Evolutionary conservation across 1,140 invertebrate genomes (phyloP).

Genomic region (Drosophila kanapiae): DNA sequence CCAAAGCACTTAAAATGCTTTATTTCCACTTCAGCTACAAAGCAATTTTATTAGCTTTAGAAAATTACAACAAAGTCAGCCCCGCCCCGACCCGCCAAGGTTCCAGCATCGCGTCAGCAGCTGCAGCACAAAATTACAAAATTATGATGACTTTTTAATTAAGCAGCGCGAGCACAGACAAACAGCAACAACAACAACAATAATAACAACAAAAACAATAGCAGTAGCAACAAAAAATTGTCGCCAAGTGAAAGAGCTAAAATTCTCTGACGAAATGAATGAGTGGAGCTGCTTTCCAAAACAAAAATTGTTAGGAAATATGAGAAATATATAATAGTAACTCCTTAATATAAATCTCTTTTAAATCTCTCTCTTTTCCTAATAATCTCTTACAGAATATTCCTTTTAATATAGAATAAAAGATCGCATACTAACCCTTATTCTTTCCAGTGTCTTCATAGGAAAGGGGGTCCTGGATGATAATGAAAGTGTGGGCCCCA

Average conservation of each 20-base stretch:
- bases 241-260: constrained; percentile 72
- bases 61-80: constrained; percentile 78
- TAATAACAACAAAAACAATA: constrained; percentile 32
- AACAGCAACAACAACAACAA: constrained; percentile 45
- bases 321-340: background rate
- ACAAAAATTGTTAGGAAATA: background rate
- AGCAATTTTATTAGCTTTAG: constrained; percentile 83
- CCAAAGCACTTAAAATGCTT: constrained; percentile 79
- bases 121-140: constrained; percentile 78
- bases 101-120: constrained; percentile 35
- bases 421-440: background rate
- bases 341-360: background rate
- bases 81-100: background rate
- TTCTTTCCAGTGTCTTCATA: constrained; percentile 2
- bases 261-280: constrained; percentile 59
- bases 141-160: constrained; percentile 84
- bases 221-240: constrained; percentile 42
- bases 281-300: constrained; percentile 19
- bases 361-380: background rate
- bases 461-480: constrained; percentile 11
- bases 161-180: constrained; percentile 57
- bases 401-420: background rate
- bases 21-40: constrained; percentile 80
- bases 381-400: background rate
- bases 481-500: constrained; percentile 26